Percentiles rank a stretch among this genome's conserved stretches.
Conservation (phyloP, 2,888 invertebrate species). For the Syrista parreyssii region DNA sequence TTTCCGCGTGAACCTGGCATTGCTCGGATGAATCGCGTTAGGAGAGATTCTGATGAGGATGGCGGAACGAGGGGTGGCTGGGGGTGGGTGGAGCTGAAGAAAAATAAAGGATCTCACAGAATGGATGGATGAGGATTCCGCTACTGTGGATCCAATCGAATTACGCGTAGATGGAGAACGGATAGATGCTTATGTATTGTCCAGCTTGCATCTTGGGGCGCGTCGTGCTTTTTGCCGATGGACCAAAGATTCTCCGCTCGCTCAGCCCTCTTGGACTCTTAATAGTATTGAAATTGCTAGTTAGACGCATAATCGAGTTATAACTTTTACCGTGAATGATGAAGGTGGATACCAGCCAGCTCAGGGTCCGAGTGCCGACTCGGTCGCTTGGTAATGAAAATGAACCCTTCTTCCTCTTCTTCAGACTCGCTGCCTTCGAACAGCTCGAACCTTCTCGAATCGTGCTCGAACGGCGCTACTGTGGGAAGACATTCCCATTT, state of each 20-base stretch:
- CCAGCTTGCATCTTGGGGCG: conserved; percentile 23
- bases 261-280: conserved; percentile 43
- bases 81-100: conserved; percentile 11
- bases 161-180: conserved; percentile 46
- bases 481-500: conserved; percentile 15
- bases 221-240: conserved; percentile 29
- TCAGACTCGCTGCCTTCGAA: neutral
- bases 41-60: neutral
- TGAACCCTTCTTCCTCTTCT: conserved; percentile 20
- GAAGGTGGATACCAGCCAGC: conserved; percentile 28
- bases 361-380: conserved; percentile 21
- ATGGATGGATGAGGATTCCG: neutral
- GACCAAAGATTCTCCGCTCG: conserved; percentile 46
- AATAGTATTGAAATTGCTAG: conserved; percentile 64
- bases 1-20: neutral
- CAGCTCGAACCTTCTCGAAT: conserved; percentile 25
- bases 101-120: neutral
- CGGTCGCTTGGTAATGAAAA: conserved; percentile 29
- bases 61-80: conserved; percentile 12
- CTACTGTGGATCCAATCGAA: conserved; percentile 41
- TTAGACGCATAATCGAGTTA: conserved; percentile 63
- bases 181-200: conserved; percentile 47
- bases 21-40: neutral
- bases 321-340: conserved; percentile 56
- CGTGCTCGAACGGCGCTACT: conserved; percentile 8